Evolutionary conservation across 2,888 invertebrate genomes (phyloP).

Genomic region (Acleris cristana): DNA sequence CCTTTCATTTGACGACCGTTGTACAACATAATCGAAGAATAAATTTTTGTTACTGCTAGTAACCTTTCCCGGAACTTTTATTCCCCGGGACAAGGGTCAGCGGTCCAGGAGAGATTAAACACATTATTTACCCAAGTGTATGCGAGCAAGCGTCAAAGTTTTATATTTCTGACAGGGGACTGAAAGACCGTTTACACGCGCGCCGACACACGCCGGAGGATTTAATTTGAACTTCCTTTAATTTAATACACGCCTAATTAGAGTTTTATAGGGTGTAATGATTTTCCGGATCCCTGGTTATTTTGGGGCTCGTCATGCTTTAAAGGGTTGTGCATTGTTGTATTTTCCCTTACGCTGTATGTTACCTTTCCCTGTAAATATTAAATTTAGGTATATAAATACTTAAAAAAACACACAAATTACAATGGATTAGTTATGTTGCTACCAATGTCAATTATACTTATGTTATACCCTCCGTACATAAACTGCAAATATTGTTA

Average conservation of each 20-base stretch:
- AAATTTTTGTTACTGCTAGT: conserved; percentile 64
- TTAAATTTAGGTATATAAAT: too few species aligned
- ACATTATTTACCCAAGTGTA: conserved; percentile 75
- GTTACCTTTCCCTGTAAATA: too few species aligned
- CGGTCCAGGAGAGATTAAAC: conserved; percentile 73
- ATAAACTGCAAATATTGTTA: too few species aligned
- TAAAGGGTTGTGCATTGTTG: neutral
- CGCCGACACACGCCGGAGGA: conserved; percentile 51
- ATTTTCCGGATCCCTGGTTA: conserved; percentile 29
- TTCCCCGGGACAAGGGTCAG: conserved; percentile 68
- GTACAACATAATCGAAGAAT: conserved; percentile 72
- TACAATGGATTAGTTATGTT: too few species aligned
- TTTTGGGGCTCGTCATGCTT: conserved; percentile 4
- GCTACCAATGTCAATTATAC: too few species aligned
- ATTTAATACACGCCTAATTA: conserved; percentile 34
- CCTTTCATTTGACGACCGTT: conserved; percentile 49
- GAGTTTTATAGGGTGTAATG: conserved; percentile 28
- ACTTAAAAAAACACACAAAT: too few species aligned
- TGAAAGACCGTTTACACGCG: conserved; percentile 57
- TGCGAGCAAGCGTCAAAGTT: conserved; percentile 70
- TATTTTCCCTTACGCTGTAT: neutral
- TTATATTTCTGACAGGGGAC: conserved; percentile 75
- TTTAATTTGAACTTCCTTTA: conserved; percentile 41
- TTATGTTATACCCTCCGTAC: too few species aligned
- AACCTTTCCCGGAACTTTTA: conserved; percentile 67